phyloP scores from a whole-genome alignment of 2,888 invertebrate species.

The Agonopterix heracliana region DNA sequence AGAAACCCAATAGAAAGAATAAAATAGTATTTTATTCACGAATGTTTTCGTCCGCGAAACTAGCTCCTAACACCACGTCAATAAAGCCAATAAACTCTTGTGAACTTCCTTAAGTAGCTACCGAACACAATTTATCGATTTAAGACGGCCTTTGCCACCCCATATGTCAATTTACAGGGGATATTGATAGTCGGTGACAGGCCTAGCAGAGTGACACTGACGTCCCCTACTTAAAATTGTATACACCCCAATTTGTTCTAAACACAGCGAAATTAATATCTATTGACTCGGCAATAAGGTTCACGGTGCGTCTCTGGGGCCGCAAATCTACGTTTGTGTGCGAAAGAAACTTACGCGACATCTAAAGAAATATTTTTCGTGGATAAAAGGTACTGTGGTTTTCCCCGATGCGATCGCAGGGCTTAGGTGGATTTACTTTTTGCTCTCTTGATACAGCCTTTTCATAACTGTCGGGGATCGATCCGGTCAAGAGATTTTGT shows the following conservation, averaged over 20 bases:
- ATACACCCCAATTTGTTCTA: conserved; percentile 9
- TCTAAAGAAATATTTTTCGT: conserved; percentile 60
- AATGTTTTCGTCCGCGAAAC: conserved; percentile 18
- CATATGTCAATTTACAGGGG: conserved; percentile 63
- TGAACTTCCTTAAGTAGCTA: conserved; percentile 61
- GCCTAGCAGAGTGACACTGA: conserved; percentile 29
- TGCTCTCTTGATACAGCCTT: conserved; percentile 48
- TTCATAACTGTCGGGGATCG: conserved; percentile 67
- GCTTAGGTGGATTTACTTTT: conserved; percentile 56
- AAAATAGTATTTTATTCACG: not conserved
- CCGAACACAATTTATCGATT: conserved; percentile 69
- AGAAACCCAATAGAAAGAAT: not conserved
- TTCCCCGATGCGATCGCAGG: conserved; percentile 32
- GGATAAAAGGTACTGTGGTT: conserved; percentile 56
- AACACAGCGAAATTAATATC: conserved; percentile 20
- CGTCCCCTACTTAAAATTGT: conserved; percentile 43
- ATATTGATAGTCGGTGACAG: conserved; percentile 73
- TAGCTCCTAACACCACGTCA: conserved; percentile 51
- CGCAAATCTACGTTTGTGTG: conserved; percentile 24
- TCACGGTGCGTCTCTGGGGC: conserved; percentile 1
- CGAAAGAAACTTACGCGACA: conserved; percentile 47
- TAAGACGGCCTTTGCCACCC: conserved; percentile 63
- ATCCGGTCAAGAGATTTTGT: conserved; percentile 52
- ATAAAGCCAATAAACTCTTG: conserved; percentile 63
- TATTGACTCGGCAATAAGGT: conserved; percentile 10